Base-by-base conservation (phyloP, 2,113 vertebrate species). In the Menura novaehollandiae region DNA sequence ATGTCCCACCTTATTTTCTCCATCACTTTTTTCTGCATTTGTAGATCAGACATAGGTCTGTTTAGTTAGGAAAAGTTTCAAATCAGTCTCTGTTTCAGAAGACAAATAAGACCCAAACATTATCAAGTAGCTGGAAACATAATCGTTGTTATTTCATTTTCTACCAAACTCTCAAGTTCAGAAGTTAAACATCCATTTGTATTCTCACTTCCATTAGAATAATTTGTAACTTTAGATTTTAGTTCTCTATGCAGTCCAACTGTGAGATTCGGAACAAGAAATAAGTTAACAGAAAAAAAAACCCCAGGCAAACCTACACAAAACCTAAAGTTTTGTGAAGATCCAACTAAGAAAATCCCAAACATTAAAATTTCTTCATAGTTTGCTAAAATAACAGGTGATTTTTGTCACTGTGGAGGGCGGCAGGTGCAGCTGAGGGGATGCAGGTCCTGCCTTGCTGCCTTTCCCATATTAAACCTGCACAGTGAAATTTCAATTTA, bases 401-500 rank as follows among this genome's bases (percentile, higher is more conserved):
- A 9, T 15, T 2, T 2, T 0, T 4, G 18, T 32, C 6, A 11
- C 26, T 24, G 52, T 9, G 6, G 28, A 62, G 56, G 23, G 39
- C 26, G 2, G 0, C 22, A 60, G 43, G 11, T 19, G 35, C 4
- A 7, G 21, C 37, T 9, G 63, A 26, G 39, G 51, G 17, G 33
- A 32, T 24, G 64, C 64, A n/a, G 72, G 23, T 46, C 26, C 51
- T 80, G 62, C 77, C 62, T 10, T 63, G 44, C 66, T 37, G 37
- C 58, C 91, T 94, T 94, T 93, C 53, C 92, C 85, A 43, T 72
- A 94, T 87, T 92, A 93, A 97, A 62, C 60, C 76, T 63, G 37
- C 35, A 23, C 85, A 89, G 84, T 85, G 95, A 92, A 95, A 97
- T 96, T 97, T 93, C 93, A 87, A 69, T 94, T 97, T 95, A 93